These are phyloP conservation scores for Capitulum mitella DNA, from an alignment of 2,888 invertebrate species.

Conservation along the genomic window DNA sequence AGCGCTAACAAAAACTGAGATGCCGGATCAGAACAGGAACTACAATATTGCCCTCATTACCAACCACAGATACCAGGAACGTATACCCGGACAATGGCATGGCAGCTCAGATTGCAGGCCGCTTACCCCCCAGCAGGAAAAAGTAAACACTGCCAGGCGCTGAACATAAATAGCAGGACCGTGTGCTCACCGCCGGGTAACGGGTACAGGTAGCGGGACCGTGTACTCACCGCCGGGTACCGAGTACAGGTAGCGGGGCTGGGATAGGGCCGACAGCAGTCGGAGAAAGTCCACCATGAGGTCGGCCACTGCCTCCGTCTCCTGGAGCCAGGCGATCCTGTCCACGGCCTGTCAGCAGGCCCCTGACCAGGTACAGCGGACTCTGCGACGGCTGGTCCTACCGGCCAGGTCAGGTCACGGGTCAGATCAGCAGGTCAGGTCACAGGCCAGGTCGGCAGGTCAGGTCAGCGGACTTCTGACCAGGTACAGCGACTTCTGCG, in stretches of 20 bases:
- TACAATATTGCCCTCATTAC: too few species aligned
- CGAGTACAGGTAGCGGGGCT: constrained; percentile 27
- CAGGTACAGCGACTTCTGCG: neutral
- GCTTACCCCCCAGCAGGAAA: too few species aligned
- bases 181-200: too few species aligned
- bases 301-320: neutral
- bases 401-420: constrained; percentile 30
- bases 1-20: too few species aligned
- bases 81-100: too few species aligned
- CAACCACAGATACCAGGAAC: too few species aligned
- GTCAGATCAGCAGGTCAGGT: neutral
- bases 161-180: too few species aligned
- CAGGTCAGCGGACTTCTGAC: neutral
- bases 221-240: constrained; percentile 41
- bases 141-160: too few species aligned
- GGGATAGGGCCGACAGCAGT: neutral
- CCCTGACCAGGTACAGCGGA: constrained; percentile 69
- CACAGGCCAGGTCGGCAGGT: neutral
- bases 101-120: too few species aligned
- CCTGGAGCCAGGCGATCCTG: neutral
- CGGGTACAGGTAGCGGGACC: too few species aligned
- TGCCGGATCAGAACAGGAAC: too few species aligned
- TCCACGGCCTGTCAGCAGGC: constrained; percentile 51
- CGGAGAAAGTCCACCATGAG: neutral
- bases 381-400: constrained; percentile 85